Evolutionary conservation across 2,113 vertebrate species (phyloP).

Genomic region (Poicephalus meyeri): DNA sequence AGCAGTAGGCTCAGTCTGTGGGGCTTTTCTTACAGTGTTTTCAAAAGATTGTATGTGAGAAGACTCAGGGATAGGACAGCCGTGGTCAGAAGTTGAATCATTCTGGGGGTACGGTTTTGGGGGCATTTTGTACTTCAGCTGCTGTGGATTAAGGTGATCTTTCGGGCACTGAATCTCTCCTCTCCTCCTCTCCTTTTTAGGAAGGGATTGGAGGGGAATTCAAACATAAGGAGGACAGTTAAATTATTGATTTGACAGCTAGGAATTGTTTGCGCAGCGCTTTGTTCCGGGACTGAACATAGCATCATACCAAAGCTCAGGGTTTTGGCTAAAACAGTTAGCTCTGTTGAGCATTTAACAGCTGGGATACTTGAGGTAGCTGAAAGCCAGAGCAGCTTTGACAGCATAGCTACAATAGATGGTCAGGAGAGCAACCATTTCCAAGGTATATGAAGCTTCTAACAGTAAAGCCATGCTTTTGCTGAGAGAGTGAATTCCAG

Average conservation of each 20-base stretch:
- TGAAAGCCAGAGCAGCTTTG: not conserved
- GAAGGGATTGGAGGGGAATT: not conserved
- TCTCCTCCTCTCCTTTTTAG: not conserved
- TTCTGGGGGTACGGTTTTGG: not conserved
- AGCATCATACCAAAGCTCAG: rapidly evolving
- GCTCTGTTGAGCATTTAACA: not conserved
- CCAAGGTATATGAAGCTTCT: not conserved
- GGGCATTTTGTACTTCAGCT: not conserved
- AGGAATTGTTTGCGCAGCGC: not conserved
- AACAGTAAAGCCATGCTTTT: not conserved
- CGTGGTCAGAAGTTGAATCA: not conserved
- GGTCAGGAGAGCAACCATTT: not conserved
- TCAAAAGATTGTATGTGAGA: not conserved
- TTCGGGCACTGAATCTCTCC: not conserved
- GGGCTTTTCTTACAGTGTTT: not conserved
- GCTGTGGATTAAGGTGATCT: not conserved
- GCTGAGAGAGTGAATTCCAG: not conserved
- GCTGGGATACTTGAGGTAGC: not conserved
- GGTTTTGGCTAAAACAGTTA: not conserved
- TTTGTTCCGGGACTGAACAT: not conserved
- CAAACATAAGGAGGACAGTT: not conserved
- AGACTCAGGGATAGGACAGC: not conserved
- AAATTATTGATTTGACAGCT: not conserved
- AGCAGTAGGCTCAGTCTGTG: not conserved
- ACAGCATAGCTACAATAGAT: not conserved